phyloP scores from a whole-genome alignment of 2,888 invertebrate genomes.

The Arenicola marina region DNA sequence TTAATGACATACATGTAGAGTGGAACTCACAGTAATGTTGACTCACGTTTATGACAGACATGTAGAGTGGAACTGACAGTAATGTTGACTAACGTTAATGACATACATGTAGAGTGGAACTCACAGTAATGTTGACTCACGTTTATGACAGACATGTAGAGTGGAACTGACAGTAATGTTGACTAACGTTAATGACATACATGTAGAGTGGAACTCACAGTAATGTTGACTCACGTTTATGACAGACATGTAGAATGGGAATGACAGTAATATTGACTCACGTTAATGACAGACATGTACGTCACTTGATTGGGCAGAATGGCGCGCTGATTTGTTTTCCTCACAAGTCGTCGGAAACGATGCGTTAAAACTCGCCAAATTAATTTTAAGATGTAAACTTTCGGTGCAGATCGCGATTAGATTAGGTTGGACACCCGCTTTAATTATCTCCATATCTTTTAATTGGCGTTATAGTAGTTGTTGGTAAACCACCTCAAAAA shows the following conservation, averaged over 20 bases:
- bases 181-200: conserved; percentile 12
- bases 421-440: too few species aligned
- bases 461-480: too few species aligned
- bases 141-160: conserved; percentile 16
- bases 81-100: conserved; percentile 10
- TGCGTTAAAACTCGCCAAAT: too few species aligned
- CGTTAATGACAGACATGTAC: conserved; percentile 16
- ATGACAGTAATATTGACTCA: conserved; percentile 1
- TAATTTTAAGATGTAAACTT: too few species aligned
- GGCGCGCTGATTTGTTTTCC: too few species aligned
- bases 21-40: neutral
- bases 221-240: conserved; percentile 11
- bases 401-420: too few species aligned
- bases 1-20: conserved; percentile 17
- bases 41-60: conserved; percentile 16
- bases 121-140: conserved; percentile 6
- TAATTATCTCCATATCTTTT: too few species aligned
- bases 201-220: conserved; percentile 14
- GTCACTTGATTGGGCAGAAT: too few species aligned
- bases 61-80: conserved; percentile 11
- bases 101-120: conserved; percentile 17
- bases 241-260: conserved; percentile 17
- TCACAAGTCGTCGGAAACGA: too few species aligned
- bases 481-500: too few species aligned
- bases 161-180: neutral